phyloP scores from a whole-genome alignment of 2,888 invertebrate species.

The Dolomedes plantarius region DNA sequence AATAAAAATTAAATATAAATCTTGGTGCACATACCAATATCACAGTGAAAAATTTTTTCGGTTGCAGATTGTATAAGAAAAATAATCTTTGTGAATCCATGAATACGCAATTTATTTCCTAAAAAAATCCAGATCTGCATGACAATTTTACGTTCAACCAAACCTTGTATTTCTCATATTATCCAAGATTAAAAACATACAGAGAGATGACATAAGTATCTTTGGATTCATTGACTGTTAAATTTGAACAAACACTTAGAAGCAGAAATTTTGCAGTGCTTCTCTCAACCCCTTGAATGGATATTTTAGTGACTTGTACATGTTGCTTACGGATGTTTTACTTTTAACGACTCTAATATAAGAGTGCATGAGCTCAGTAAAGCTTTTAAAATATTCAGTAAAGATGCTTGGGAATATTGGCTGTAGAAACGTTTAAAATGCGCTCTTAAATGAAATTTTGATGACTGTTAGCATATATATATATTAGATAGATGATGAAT shows the following conservation, averaged over 20 bases:
- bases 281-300: slow-evolving; percentile 18
- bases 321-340: too few species aligned
- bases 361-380: too few species aligned
- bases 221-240: slow-evolving; percentile 16
- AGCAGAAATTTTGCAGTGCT: slow-evolving; percentile 12
- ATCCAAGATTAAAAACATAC: neutral
- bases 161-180: neutral
- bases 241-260: slow-evolving; percentile 17
- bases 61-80: neutral
- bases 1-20: neutral
- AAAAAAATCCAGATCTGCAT: neutral
- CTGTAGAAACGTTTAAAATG: too few species aligned
- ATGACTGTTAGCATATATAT: too few species aligned
- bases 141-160: neutral
- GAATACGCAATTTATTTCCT: too few species aligned
- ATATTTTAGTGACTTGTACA: neutral
- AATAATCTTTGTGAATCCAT: neutral
- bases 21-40: neutral
- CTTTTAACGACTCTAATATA: too few species aligned
- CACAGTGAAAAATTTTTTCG: neutral
- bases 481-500: too few species aligned
- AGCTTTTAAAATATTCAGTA: too few species aligned
- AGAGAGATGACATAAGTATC: neutral
- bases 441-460: too few species aligned
- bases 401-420: too few species aligned